phyloP scores from a whole-genome alignment of 2,113 vertebrate genomes.

The Poeciliopsis turrubarensis region DNA sequence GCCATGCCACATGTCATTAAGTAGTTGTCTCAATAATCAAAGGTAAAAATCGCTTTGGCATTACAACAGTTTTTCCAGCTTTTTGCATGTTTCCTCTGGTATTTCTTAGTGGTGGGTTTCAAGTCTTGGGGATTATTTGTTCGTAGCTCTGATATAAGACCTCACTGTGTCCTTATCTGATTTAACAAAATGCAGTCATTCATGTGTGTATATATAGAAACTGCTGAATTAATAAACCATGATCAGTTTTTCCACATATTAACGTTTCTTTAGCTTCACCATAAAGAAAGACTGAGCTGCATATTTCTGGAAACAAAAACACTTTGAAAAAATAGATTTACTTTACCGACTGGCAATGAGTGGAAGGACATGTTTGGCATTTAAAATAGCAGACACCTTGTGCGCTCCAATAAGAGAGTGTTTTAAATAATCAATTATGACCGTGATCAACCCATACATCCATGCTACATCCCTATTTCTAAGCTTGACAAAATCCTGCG shows the following conservation, averaged over 20 bases:
- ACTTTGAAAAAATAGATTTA: not conserved
- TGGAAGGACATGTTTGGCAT: not conserved
- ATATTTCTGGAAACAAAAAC: not conserved
- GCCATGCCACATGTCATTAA: no score
- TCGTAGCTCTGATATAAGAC: no score
- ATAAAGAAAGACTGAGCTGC: not conserved
- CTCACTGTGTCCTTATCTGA: no score
- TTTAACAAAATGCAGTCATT: not conserved
- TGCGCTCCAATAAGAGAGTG: not conserved
- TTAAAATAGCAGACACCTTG: not conserved
- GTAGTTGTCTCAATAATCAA: no score
- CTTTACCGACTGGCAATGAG: not conserved
- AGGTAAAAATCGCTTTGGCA: not conserved
- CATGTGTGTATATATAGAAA: conserved; percentile 23
- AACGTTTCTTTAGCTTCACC: conserved; percentile 2
- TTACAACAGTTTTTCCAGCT: not conserved
- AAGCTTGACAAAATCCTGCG: not conserved
- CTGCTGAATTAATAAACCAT: conserved; percentile 19
- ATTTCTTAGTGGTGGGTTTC: not conserved
- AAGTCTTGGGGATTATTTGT: not conserved
- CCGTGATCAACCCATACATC: not conserved
- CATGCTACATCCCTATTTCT: not conserved
- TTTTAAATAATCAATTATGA: not conserved
- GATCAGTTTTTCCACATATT: not conserved
- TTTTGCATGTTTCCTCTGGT: not conserved